Evolutionary conservation across 1,140 invertebrate species (phyloP), one percentile per base, ranked within the genome.

Genomic region (Drosophila saltans): DNA sequence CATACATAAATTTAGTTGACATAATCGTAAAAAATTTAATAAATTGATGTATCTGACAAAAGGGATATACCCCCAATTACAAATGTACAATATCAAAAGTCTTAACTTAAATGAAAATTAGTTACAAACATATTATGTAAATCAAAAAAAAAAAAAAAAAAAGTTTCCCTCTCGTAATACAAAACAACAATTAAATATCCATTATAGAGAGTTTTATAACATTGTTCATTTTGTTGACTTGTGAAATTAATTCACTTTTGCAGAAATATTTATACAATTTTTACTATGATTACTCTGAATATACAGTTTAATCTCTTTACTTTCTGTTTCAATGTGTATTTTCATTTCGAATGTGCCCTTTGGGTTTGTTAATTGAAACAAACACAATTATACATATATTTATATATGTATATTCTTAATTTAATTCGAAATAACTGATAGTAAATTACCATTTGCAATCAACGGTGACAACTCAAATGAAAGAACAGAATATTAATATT

Each of bases 141-240:
- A 24, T 39, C 33, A 59, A 40, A 58, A 59, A 59, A 16, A 1
- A n/a, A n/a, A 16, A 16, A 16, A 16, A 16, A 16, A 16, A 16
- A 16, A 16, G 16, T 16, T 16, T 2, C 57, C 57, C 28, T 7
- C 33, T 2, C 36, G 33, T 24, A 59, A 16, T 24, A 59, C 57
- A 21, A 59, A 40, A 59, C 57, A 21, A 59, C 57, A 59, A 59
- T 59, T 59, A 59, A 59, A 40, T 59, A 59, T 59, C 57, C 57
- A 59, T 59, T 59, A 59, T n/a, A 30, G 16, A 39, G n/a, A 57
- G 28, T 26, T 24, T 24, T 52, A 21, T 8, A 52, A 52, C 1
- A 26, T 26, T 52, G 3, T 26, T 52, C 21, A 26, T 52, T 52
- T 52, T 52, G 45, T 52, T 52, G 45, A 48, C 45, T 48, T 7